Evolutionary conservation across 2,888 invertebrate genomes (phyloP).

Genomic region (Drepanosiphum platanoidis): DNA sequence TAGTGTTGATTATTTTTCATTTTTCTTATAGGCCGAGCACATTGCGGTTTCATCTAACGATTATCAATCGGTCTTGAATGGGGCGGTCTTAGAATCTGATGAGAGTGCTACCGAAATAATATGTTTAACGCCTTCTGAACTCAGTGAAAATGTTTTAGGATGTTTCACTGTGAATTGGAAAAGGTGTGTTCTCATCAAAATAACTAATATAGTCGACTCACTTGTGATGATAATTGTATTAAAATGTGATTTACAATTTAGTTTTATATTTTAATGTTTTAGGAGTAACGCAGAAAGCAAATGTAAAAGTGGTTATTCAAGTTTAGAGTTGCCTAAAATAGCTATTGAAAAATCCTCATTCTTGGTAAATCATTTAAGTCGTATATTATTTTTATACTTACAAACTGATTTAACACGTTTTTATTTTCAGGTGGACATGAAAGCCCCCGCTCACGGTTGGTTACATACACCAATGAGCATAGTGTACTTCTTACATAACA

Average conservation of each 20-base stretch:
- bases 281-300: conserved; percentile 66
- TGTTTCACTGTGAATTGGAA: conserved; percentile 72
- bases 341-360: conserved; percentile 65
- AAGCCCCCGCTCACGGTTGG: conserved; percentile 78
- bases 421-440: conserved; percentile 66
- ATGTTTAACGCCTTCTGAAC: conserved; percentile 68
- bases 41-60: conserved; percentile 63
- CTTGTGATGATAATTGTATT: neutral
- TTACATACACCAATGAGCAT: conserved; percentile 78
- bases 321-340: conserved; percentile 52
- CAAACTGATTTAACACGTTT: too few relatives aligned
- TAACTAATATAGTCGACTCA: neutral
- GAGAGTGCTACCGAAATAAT: conserved; percentile 71
- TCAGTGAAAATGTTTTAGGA: conserved; percentile 70
- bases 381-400: conserved; percentile 73
- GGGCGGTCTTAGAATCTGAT: conserved; percentile 66
- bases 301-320: conserved; percentile 69
- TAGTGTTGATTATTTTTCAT: conserved; percentile 65
- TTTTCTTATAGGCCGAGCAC: conserved; percentile 66
- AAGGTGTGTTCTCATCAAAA: conserved; percentile 67
- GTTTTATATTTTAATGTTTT: conserved; percentile 42
- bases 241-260: neutral
- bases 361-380: conserved; percentile 68
- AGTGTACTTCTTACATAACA: conserved; percentile 78
- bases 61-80: conserved; percentile 68